Percentiles rank a stretch among this genome's conserved stretches.
phyloP scores from a whole-genome alignment of 2,888 invertebrate species.

The Melinopterus prodromus region DNA sequence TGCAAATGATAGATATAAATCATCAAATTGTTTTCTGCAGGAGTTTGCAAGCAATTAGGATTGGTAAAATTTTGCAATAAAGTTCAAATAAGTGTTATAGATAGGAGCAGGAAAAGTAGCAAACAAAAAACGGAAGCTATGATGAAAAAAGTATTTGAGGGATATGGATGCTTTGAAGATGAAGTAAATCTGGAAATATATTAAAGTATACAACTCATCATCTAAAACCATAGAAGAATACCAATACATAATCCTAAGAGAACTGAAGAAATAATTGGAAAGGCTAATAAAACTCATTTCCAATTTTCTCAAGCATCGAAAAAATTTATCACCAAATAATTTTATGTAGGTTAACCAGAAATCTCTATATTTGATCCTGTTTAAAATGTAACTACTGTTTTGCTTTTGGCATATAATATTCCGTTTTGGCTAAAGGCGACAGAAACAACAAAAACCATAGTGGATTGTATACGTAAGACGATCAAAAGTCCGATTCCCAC shows the following conservation, averaged over 20 bases:
- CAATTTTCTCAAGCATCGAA: too few relatives aligned
- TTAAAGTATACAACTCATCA: constrained; percentile 26
- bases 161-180: constrained; percentile 24
- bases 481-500: too few relatives aligned
- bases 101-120: not conserved
- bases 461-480: too few relatives aligned
- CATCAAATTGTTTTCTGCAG: constrained; percentile 9
- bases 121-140: not conserved
- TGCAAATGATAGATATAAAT: constrained; percentile 11
- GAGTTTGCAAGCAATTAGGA: not conserved
- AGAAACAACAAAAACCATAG: too few relatives aligned
- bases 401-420: too few relatives aligned
- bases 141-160: not conserved
- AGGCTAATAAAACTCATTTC: not conserved
- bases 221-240: constrained; percentile 21
- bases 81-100: not conserved
- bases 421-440: too few relatives aligned
- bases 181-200: constrained; percentile 34
- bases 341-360: too few relatives aligned
- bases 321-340: too few relatives aligned
- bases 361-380: too few relatives aligned
- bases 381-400: too few relatives aligned
- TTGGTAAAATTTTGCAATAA: constrained; percentile 14
- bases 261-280: not conserved
- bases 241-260: not conserved